Evolutionary conservation across 2,888 invertebrate genomes (phyloP), one percentile per base, ranked within the genome.

Genomic region (Allolobophora icterica): DNA sequence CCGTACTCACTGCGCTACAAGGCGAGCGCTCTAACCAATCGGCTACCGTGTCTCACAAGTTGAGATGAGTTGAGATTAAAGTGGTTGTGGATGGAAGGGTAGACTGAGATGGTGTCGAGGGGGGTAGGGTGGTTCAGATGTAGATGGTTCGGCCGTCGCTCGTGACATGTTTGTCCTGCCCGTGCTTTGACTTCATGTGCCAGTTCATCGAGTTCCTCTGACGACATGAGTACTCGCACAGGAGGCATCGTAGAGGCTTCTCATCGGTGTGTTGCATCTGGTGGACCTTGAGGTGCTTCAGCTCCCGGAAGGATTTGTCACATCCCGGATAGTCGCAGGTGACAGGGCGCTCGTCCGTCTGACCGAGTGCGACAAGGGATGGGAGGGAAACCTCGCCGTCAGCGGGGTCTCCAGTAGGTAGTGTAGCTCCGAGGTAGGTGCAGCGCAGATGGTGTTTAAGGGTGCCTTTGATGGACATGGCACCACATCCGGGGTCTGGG

Each of bases 161-260:
- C 4, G 93, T 90, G 87, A 93, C 92, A 83, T 91, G 90, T 84
- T 93, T 93, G 21, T 93, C 92, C 87, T 90, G 91, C 8, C 90
- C 90, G 90, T 93, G 93, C 90, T 93, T 93, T 1, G 92, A 92
- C 92, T 93, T 93, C 93, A 93, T 93, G 92, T 93, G 93, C 93
- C 93, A 93, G 92, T 93, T 93, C 93, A 93, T 92, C 15, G 93
- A 93, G 92, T 93, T 93, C 83, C 93, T 91, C 91, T 93, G 93
- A 8, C 92, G 91, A 84, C 93, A 93, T 0, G 92, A 91, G 87
- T 93, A 93, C 11, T 92, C 87, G 91, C 93, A 93, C 34, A 92
- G 90, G 58, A 90, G 84, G 90, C 93, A 93, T n/a, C 92, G 90
- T 24, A 93, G 91, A 4, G 93, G 93, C 40, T 92, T 91, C 58